phyloP scores from a whole-genome alignment of 2,888 invertebrate genomes.

The Plemyria rubiginata region DNA sequence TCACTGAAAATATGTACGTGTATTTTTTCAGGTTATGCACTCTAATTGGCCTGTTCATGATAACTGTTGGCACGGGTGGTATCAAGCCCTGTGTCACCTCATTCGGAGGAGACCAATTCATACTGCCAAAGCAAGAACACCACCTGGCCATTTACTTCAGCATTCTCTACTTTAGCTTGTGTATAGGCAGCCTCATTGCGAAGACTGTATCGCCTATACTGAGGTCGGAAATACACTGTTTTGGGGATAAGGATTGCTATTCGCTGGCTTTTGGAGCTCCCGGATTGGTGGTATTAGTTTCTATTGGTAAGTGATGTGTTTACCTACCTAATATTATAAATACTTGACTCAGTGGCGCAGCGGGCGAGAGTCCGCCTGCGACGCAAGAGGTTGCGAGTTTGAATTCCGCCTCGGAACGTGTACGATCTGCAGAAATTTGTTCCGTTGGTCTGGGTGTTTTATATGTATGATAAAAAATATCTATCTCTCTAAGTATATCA shows the following conservation, averaged over 20 bases:
- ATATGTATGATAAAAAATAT: too few species aligned
- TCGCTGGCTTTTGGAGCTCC: conserved; percentile 91
- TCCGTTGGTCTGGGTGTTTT: too few species aligned
- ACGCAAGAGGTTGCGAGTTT: too few species aligned
- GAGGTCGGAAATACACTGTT: conserved; percentile 87
- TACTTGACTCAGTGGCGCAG: too few species aligned
- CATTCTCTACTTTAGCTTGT: conserved; percentile 89
- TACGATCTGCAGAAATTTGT: too few species aligned
- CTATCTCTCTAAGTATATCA: too few species aligned
- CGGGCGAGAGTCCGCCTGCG: too few species aligned
- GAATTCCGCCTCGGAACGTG: too few species aligned
- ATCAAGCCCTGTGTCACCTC: conserved; percentile 93
- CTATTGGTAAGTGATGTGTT: conserved; percentile 86
- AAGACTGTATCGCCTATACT: conserved; percentile 90
- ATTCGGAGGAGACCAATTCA: conserved; percentile 93
- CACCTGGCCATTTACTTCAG: conserved; percentile 90
- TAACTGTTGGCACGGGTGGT: conserved; percentile 91
- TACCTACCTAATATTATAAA: too few species aligned
- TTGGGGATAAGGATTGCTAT: conserved; percentile 88
- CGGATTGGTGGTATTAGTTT: conserved; percentile 88
- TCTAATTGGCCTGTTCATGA: conserved; percentile 87
- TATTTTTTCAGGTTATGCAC: conserved; percentile 79
- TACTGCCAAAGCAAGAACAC: conserved; percentile 85
- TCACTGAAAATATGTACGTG: too few species aligned
- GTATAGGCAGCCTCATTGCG: conserved; percentile 88